Percentiles rank a stretch among this genome's conserved stretches.
Conservation (phyloP, 2,113 vertebrate species). For the Epinephelus fuscoguttatus region DNA sequence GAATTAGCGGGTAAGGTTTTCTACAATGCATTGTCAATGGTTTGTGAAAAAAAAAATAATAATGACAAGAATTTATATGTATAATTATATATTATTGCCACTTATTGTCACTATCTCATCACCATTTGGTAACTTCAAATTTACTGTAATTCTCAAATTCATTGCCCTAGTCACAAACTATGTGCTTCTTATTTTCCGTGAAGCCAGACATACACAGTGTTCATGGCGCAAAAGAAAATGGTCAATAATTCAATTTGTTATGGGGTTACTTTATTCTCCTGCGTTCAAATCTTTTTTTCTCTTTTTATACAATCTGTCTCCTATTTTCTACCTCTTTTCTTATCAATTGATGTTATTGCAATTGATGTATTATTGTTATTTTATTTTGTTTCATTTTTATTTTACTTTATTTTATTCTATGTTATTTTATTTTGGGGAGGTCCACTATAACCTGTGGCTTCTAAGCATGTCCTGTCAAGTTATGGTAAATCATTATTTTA, state of each 20-base stretch:
- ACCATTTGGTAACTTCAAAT: not conserved
- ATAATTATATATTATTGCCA: not conserved
- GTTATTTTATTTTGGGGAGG: too few species aligned
- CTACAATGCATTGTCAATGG: not conserved
- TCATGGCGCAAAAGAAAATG: not conserved
- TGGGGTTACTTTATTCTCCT: too few species aligned
- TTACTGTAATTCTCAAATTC: not conserved
- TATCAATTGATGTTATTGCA: too few species aligned
- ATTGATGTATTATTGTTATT: too few species aligned
- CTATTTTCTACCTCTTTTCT: too few species aligned
- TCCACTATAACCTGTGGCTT: too few species aligned
- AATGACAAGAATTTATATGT: not conserved
- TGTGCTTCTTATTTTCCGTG: not conserved
- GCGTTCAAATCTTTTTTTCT: not conserved
- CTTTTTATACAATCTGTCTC: too few species aligned
- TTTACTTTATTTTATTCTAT: too few species aligned
- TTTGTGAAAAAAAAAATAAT: not conserved
- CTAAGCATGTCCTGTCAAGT: too few species aligned
- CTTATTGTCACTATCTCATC: not conserved
- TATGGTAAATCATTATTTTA: too few species aligned
- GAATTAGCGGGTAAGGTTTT: not conserved
- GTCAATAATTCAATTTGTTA: too few species aligned
- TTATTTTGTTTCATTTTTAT: too few species aligned
- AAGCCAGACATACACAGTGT: not conserved
- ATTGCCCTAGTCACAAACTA: not conserved